Evolutionary conservation across 1,140 invertebrate species (phyloP), one percentile per base, ranked within the genome.

Genomic region (Pachypeltis micranthus): DNA sequence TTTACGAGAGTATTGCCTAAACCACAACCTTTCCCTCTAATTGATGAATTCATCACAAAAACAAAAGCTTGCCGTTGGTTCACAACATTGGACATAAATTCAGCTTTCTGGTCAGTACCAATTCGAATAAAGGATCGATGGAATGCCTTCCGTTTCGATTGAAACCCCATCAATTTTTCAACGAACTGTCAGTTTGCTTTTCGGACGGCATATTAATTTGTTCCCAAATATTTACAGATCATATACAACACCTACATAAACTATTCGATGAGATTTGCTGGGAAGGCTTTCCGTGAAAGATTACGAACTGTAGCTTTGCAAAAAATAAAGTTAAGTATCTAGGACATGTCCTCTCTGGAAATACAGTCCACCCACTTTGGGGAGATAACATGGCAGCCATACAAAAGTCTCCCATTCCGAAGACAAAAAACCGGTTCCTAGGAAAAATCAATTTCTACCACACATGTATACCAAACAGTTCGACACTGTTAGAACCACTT

Each of bases 121-220:
- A 59, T 69, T 39, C 65, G 64, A 66, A 58, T 66, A 28, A 39
- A 67, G 62, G 66, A 67, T 66, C 62, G 61, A 63, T 23, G 47
- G 3, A 21, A 3, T 51, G 10, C 19, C 19, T 69, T 26, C 66
- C 66, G 19, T 69, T 70, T 61, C 66, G 69, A 2, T 28, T 70
- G 26, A 65, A 67, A 39, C 63, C 21, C 64, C 66, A 28, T 62
- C 62, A 31, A 16, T 78, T 73, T 70, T 72, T 76, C 21, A 78
- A 76, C 63, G 75, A 60, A 74, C 74, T 63, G 77, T 75, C 76
- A 75, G 75, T 77, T 67, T 76, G 75, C 73, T 59, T 64, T 54
- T 66, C 66, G 21, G 70, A 68, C 29, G 61, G 66, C 64, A 70
- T 69, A 63, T 54, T 72, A 62, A 65, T 69, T 65, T 63, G 61